These are phyloP conservation scores for Hydra vulgaris DNA, from an alignment of 30 jellyfish, hydroid and myxozoan genomes.

Conservation along the genomic window DNA sequence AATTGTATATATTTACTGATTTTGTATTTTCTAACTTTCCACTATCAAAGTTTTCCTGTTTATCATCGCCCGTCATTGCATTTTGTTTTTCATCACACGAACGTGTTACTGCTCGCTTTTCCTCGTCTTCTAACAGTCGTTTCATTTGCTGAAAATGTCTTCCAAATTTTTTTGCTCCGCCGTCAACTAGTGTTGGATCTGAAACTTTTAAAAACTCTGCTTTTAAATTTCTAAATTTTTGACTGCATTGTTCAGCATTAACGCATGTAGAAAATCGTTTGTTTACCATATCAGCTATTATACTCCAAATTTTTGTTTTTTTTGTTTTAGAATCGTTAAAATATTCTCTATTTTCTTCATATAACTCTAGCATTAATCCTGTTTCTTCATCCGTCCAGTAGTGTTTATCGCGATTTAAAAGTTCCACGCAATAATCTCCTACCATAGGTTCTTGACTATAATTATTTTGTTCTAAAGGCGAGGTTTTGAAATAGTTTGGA, in stretches of 20 bases:
- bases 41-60: background rate
- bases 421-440: conserved; percentile 19
- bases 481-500: background rate
- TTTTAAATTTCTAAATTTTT: conserved; percentile 21
- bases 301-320: conserved; percentile 27
- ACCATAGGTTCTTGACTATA: conserved; percentile 1
- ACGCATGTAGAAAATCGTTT: conserved; percentile 17
- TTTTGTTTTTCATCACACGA: too few species aligned
- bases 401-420: conserved; percentile 29
- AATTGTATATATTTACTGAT: background rate
- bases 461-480: background rate
- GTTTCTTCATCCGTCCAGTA: conserved; percentile 34
- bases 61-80: too few species aligned
- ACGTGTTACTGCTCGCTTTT: background rate
- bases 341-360: conserved; percentile 26
- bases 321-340: conserved; percentile 18
- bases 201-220: conserved; percentile 28
- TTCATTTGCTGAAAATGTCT: conserved; percentile 23
- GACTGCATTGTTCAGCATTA: conserved; percentile 36
- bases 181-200: conserved; percentile 4
- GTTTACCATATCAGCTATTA: conserved; percentile 23
- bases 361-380: conserved; percentile 22
- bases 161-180: conserved; percentile 19
- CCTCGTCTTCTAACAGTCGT: conserved; percentile 28
- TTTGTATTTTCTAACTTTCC: background rate